These are phyloP conservation scores for Leucophenga montana DNA, from an alignment of 2,888 invertebrate genomes.

Conservation along the genomic window DNA sequence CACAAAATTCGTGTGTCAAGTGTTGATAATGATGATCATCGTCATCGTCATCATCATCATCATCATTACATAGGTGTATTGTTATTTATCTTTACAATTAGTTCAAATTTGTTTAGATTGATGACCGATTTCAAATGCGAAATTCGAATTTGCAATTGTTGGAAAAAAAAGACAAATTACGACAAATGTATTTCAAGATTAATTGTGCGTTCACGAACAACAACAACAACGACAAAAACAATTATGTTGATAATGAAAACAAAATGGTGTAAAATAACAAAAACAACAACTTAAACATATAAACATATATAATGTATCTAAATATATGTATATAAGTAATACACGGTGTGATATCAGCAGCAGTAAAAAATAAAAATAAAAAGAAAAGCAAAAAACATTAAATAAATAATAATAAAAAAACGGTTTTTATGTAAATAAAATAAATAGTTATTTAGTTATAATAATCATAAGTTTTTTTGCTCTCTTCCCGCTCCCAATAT, in stretches of 20 bases:
- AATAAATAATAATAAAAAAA: conserved; percentile 31
- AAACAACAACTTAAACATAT: background rate
- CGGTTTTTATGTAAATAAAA: conserved; percentile 34
- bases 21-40: conserved; percentile 4
- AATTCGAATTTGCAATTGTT: conserved; percentile 47
- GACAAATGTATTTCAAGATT: conserved; percentile 1
- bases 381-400: conserved; percentile 3
- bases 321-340: conserved; percentile 34
- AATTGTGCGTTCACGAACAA: conserved; percentile 13
- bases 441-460: conserved; percentile 23
- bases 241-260: background rate
- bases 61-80: background rate
- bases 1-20: conserved; percentile 40
- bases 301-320: background rate
- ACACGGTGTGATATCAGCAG: conserved; percentile 63
- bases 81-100: conserved; percentile 58
- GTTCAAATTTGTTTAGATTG: conserved; percentile 53
- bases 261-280: conserved; percentile 2
- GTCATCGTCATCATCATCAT: background rate
- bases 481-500: background rate
- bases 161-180: conserved; percentile 18
- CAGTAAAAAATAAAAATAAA: conserved; percentile 23
- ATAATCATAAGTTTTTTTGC: background rate
- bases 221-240: conserved; percentile 28
- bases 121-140: conserved; percentile 36